Conservation (phyloP, 2,797 vertebrate species). For the Cossypha dichroa region DNA sequence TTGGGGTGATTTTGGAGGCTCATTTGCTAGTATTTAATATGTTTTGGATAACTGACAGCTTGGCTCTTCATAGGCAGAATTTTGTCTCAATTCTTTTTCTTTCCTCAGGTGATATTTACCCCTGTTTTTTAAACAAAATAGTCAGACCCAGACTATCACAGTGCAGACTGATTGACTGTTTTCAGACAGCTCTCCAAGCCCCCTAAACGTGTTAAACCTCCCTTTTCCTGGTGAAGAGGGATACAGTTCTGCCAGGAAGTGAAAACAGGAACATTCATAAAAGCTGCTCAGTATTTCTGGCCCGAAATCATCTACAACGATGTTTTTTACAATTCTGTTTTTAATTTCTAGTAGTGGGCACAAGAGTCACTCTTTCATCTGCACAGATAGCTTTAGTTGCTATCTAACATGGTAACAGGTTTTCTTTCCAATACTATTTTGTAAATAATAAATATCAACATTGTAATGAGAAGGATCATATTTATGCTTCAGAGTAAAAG, state of each 20-base stretch:
- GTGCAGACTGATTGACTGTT: slow-evolving; percentile 38
- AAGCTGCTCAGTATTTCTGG: neutral
- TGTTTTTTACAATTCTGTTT: neutral
- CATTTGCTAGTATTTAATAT: neutral
- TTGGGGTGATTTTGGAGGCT: neutral
- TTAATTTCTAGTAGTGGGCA: neutral
- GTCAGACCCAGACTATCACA: neutral
- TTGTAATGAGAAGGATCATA: neutral
- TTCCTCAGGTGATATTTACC: slow-evolving; percentile 34
- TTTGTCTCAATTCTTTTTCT: slow-evolving; percentile 19
- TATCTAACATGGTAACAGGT: neutral
- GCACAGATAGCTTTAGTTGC: neutral
- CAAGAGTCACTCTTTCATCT: neutral
- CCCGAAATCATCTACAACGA: slow-evolving; percentile 6
- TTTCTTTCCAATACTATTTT: neutral
- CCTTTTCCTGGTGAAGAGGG: neutral
- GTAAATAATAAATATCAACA: neutral
- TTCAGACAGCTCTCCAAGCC: slow-evolving; percentile 28
- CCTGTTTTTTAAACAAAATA: slow-evolving; percentile 37
- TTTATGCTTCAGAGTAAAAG: neutral
- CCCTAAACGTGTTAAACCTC: neutral
- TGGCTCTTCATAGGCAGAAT: neutral
- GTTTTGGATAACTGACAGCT: slow-evolving; percentile 1
- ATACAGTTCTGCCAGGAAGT: slow-evolving; percentile 13
- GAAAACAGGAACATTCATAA: slow-evolving; percentile 17